Conservation (phyloP, 2,888 invertebrate genomes). For the Branchellion lobata region DNA sequence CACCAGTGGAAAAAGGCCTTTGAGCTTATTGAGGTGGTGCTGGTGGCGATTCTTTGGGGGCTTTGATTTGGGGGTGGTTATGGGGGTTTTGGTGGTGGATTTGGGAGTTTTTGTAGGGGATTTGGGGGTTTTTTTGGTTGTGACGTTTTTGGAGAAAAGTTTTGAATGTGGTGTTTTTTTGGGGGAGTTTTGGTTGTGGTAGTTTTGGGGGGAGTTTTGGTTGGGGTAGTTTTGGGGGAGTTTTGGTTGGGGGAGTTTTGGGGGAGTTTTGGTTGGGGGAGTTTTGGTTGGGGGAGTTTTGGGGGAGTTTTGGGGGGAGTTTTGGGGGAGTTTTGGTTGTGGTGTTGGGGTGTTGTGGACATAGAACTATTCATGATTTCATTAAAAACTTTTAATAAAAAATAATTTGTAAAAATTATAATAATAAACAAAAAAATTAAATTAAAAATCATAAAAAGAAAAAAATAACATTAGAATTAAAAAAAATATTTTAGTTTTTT, state of each 20-base stretch:
- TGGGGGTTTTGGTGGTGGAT: background rate
- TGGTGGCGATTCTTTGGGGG: background rate
- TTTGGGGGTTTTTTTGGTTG: too few species aligned
- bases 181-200: background rate
- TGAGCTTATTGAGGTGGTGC: conserved; percentile 61
- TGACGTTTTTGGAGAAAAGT: too few species aligned
- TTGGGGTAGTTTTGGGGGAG: background rate
- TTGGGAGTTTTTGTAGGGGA: background rate
- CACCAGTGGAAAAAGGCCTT: conserved; percentile 62
- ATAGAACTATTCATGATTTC: background rate
- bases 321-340: background rate
- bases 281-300: background rate
- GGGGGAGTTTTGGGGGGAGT: too few species aligned
- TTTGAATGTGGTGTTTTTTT: background rate
- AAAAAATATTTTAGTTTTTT: too few species aligned
- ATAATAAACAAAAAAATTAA: too few species aligned
- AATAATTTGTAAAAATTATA: too few species aligned
- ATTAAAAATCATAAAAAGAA: too few species aligned
- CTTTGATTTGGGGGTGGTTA: background rate
- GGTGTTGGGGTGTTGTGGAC: background rate
- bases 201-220: background rate
- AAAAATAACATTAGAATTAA: background rate
- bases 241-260: background rate
- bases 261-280: background rate
- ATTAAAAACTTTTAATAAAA: too few species aligned